phyloP scores from a whole-genome alignment of 2,888 invertebrate species.

The Seira musarum region DNA sequence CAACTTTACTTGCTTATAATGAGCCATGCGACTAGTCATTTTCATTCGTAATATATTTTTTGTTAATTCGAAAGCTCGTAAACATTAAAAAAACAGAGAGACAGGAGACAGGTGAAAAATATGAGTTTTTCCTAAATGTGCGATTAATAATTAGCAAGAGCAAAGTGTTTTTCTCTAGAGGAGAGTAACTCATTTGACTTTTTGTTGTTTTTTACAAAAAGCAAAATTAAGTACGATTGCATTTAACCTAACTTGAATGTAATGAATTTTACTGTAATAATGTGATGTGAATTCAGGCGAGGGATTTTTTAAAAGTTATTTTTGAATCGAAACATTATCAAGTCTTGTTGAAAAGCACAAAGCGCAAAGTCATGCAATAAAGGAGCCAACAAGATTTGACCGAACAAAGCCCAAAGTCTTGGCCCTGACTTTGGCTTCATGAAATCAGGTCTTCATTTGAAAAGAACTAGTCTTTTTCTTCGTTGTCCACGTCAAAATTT shows the following conservation, averaged over 20 bases:
- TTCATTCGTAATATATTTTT: neutral
- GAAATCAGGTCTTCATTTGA: too few relatives aligned
- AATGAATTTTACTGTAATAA: too few relatives aligned
- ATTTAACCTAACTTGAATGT: too few relatives aligned
- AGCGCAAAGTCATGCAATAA: too few relatives aligned
- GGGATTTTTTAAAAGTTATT: slow-evolving; percentile 1
- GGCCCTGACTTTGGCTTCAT: slow-evolving; percentile 53
- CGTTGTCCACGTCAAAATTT: too few relatives aligned
- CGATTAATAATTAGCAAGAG: too few relatives aligned
- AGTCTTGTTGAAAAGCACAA: too few relatives aligned
- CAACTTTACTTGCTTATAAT: slow-evolving; percentile 39
- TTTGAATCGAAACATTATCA: neutral
- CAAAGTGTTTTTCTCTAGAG: slow-evolving; percentile 15
- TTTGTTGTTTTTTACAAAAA: slow-evolving; percentile 7
- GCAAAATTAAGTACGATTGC: slow-evolving; percentile 16
- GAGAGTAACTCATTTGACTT: neutral
- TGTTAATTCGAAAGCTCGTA: slow-evolving; percentile 19
- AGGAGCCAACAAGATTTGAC: too few relatives aligned
- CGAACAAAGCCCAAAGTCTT: neutral
- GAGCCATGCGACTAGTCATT: slow-evolving; percentile 23
- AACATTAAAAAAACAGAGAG: slow-evolving; percentile 28
- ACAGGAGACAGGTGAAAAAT: too few relatives aligned
- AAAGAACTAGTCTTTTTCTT: too few relatives aligned
- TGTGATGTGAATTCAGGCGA: neutral
- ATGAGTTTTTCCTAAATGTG: too few relatives aligned